Evolutionary conservation across 2,113 vertebrate species (phyloP).

Genomic region (Sinosuthora webbiana): DNA sequence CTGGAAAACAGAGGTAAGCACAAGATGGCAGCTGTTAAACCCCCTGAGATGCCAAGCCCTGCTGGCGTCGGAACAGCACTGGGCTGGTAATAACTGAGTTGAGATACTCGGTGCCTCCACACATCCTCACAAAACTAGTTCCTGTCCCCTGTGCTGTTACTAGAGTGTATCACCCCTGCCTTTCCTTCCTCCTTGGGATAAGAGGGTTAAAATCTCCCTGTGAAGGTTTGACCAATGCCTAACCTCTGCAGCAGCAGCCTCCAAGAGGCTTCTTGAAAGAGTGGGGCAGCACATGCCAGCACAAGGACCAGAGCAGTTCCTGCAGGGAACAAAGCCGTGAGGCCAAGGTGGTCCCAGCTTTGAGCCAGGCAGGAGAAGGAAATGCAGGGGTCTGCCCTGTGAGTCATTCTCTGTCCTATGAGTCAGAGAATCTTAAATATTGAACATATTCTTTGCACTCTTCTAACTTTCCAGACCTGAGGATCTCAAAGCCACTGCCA

Average conservation of each 20-base stretch:
- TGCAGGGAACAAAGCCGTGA: neutral
- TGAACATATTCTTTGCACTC: neutral
- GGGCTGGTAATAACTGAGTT: neutral
- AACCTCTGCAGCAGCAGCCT: neutral
- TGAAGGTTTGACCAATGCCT: neutral
- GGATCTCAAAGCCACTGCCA: neutral
- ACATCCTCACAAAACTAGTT: neutral
- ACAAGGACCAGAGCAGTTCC: neutral
- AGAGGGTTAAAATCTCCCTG: neutral
- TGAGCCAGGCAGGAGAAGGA: fast-evolving
- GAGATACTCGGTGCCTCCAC: neutral
- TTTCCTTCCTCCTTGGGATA: neutral
- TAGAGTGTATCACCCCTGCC: neutral
- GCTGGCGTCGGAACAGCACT: neutral
- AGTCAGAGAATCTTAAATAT: neutral
- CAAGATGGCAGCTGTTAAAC: neutral
- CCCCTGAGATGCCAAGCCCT: neutral
- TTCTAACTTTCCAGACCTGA: neutral
- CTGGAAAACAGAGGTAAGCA: constrained; percentile 41
- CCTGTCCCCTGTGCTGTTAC: neutral
- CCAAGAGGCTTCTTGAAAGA: fast-evolving
- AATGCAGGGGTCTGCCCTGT: neutral
- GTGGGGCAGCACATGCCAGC: neutral
- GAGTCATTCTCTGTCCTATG: neutral
- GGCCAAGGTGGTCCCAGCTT: neutral